Percentiles rank a stretch among this genome's conserved stretches.
Evolutionary conservation across 2,113 vertebrate genomes (phyloP).

Genomic region (Cinclus mexicanus): DNA sequence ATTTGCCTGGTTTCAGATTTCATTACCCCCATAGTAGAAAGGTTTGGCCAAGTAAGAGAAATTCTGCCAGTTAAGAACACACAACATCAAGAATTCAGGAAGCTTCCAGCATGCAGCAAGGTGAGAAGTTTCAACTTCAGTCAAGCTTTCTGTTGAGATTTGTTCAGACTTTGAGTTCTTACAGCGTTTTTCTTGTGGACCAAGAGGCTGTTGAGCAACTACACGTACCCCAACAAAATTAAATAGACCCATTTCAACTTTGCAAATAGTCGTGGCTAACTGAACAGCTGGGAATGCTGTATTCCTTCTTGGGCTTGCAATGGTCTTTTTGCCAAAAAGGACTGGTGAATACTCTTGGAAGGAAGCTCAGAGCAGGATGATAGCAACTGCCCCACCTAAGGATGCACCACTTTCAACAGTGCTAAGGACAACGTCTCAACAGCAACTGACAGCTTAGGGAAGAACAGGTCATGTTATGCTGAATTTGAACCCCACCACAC

Average conservation of each 20-base stretch:
- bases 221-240: not conserved
- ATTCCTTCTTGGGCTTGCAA: not conserved
- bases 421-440: not conserved
- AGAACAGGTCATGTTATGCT: not conserved
- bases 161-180: not conserved
- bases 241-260: not conserved
- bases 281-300: not conserved
- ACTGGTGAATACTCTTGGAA: not conserved
- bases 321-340: not conserved
- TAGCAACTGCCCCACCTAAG: not conserved
- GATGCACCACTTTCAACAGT: not conserved
- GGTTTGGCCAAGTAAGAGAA: constrained; percentile 13
- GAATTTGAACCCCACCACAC: not conserved
- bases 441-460: not conserved
- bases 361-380: not conserved
- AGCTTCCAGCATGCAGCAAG: not conserved
- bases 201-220: not conserved
- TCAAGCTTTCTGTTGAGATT: not conserved
- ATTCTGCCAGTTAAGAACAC: not conserved
- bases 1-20: constrained; percentile 51
- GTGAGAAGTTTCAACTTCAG: not conserved
- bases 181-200: not conserved
- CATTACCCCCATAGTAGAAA: constrained; percentile 9
- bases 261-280: not conserved
- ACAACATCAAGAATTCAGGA: not conserved